Conservation (phyloP, 53 echinoderm and acorn worm species). For the Mesocentrotus franciscanus region DNA sequence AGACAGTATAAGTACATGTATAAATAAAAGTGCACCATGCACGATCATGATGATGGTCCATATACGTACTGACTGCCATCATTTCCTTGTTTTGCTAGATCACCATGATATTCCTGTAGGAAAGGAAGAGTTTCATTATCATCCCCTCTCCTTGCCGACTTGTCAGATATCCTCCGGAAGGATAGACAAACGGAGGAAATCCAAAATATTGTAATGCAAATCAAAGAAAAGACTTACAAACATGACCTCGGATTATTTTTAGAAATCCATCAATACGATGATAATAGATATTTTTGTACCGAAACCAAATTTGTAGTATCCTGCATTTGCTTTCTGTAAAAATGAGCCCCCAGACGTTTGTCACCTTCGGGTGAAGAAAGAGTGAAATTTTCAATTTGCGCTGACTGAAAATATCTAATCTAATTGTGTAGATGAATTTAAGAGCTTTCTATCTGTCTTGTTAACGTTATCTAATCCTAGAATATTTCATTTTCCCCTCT, state of each 20-base stretch:
- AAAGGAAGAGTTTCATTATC: background rate
- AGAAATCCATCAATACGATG: background rate
- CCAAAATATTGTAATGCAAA: background rate
- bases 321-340: background rate
- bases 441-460: background rate
- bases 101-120: too few species aligned
- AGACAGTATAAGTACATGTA: too few species aligned
- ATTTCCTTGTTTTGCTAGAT: background rate
- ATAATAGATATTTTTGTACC: slow-evolving; percentile 9
- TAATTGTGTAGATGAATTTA: background rate
- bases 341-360: background rate
- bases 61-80: background rate
- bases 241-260: slow-evolving; percentile 21
- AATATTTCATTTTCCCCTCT: too few species aligned
- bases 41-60: too few species aligned
- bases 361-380: background rate
- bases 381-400: background rate
- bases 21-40: too few species aligned
- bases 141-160: background rate
- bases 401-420: background rate
- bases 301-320: background rate
- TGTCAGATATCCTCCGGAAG: background rate
- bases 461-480: background rate
- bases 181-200: background rate
- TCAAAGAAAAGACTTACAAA: background rate